Evolutionary conservation across 2,888 invertebrate genomes (phyloP).

Genomic region (Drosophila neonasuta): DNA sequence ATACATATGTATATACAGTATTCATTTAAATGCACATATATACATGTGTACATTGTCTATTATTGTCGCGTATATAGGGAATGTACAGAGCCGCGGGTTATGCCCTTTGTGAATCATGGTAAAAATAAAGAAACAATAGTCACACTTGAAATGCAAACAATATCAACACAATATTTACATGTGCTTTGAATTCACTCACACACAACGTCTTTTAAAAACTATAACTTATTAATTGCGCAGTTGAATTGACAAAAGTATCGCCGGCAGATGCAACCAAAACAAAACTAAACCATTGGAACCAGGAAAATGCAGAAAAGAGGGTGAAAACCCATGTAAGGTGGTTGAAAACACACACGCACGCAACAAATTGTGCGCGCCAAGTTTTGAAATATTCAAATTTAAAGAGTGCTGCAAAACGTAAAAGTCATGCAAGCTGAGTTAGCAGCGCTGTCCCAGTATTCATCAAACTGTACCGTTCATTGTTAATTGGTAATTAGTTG

Average conservation of each 20-base stretch:
- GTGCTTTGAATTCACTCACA: neutral
- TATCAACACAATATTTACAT: neutral
- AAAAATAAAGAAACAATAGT: neutral
- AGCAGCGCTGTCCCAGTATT: slow-evolving; percentile 4
- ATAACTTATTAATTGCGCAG: slow-evolving; percentile 13
- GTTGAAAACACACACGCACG: slow-evolving; percentile 50
- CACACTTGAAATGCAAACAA: neutral
- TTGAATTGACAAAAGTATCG: slow-evolving; percentile 13
- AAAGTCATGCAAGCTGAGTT: neutral
- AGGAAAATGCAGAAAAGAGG: slow-evolving; percentile 39
- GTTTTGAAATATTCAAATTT: slow-evolving; percentile 40
- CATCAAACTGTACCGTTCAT: neutral
- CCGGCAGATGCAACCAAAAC: slow-evolving; percentile 32
- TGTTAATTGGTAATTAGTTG: no score
- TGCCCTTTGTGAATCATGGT: slow-evolving; percentile 8
- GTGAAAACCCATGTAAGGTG: slow-evolving; percentile 50
- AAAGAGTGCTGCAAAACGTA: slow-evolving; percentile 14
- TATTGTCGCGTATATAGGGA: slow-evolving; percentile 4
- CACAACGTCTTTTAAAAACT: slow-evolving; percentile 1
- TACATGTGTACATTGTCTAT: neutral
- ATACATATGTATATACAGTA: neutral
- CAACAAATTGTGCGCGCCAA: slow-evolving; percentile 41
- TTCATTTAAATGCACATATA: slow-evolving; percentile 2
- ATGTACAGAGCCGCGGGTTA: slow-evolving; percentile 1
- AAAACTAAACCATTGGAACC: slow-evolving; percentile 40